Evolutionary conservation across 2,888 invertebrate species (phyloP), one percentile per base, ranked within the genome.

Genomic region (Iselma pallidipennis): DNA sequence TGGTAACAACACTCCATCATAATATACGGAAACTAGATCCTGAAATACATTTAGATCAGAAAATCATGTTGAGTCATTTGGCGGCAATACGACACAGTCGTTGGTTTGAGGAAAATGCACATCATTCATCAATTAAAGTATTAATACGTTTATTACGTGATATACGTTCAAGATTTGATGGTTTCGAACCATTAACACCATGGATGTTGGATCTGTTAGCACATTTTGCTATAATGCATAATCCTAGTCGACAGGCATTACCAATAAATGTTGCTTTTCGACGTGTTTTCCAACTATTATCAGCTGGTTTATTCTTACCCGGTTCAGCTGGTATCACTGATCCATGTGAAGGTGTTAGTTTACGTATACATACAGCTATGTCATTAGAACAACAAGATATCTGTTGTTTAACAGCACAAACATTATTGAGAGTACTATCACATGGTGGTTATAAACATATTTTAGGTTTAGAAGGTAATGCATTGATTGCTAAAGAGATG

Each of bases 51-150:
- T 75, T 90, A 64, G 89, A 90, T 51, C 87, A 88, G 66, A 90
- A 90, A 78, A 86, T 92, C 45, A 90, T 96, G 83, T 91, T 92
- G 81, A 90, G 93, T 57, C 96, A 98, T 80, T 83, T 97, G 75
- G 94, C 96, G 0, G 95, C 97, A 0, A 96, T 98, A 65, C 87
- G 97, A 25, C 98, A 98, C 81, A 94, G 95, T 61, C 89, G 96
- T 26, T 99, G 98, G 98, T 98, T 98, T 80, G 98, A 98, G 78
- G 98, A 98, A 80, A 96, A 97, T 77, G 96, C 96, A 0, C 96
- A 95, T 78, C 97, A 98, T 81, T 96, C 97, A 4, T 95, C 95
- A 21, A 95, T 98, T 63, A 97, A 97, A 85, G 87, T 86, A 63
- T 82, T 99, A 12, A 96, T 98, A 71, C 89, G 98, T 1, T 86